Conservation (phyloP, 1,140 invertebrate genomes). For the Chelonus insularis region DNA sequence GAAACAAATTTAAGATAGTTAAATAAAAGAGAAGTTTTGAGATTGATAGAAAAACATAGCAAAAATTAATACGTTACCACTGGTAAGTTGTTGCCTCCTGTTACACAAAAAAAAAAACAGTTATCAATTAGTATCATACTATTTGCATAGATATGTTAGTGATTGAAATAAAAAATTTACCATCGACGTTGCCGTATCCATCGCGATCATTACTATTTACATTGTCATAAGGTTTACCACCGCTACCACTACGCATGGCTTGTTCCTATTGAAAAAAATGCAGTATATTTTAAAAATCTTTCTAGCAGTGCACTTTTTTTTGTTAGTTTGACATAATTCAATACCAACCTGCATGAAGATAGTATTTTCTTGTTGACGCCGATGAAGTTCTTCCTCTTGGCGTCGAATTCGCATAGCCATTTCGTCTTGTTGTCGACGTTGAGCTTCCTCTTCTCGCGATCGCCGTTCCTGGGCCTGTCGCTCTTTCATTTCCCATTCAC, state of each 20-base stretch:
- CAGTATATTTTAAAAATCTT: too few relatives aligned
- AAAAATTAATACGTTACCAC: constrained; percentile 58
- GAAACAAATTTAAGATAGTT: neutral
- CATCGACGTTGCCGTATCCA: constrained; percentile 52
- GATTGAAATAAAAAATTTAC: constrained; percentile 38
- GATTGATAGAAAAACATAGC: constrained; percentile 29
- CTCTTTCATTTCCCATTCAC: constrained; percentile 86
- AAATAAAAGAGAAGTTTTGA: neutral
- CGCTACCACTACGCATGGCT: constrained; percentile 45
- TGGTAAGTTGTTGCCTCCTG: constrained; percentile 57
- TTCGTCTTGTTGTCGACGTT: constrained; percentile 74
- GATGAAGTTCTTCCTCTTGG: constrained; percentile 81
- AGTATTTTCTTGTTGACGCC: constrained; percentile 80
- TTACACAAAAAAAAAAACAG: constrained; percentile 32
- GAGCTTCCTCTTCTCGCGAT: constrained; percentile 71
- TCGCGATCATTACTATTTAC: constrained; percentile 53
- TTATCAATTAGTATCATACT: neutral
- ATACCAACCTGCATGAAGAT: constrained; percentile 73
- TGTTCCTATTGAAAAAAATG: constrained; percentile 48
- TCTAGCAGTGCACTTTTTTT: too few relatives aligned
- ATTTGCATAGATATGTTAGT: neutral
- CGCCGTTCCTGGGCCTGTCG: constrained; percentile 80
- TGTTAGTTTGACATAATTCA: too few relatives aligned
- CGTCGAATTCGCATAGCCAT: constrained; percentile 73
- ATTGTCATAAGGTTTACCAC: constrained; percentile 54